Base-by-base conservation (phyloP, 2,888 invertebrate species). In the Drosophila infuscata region DNA sequence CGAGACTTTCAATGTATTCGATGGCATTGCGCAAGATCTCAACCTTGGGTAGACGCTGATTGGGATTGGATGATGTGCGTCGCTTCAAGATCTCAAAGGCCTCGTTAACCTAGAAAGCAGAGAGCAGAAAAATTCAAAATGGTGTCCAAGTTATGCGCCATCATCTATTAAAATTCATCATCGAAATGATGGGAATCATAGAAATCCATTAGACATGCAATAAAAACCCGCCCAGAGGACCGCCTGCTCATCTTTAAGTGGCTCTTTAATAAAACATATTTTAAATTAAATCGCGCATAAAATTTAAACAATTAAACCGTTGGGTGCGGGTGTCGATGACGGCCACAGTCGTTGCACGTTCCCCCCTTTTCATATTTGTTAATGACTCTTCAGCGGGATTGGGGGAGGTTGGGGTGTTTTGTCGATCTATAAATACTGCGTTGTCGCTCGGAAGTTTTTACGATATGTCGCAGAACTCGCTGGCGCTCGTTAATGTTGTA, bases 1-100 rank as follows among this genome's bases (percentile, higher is more conserved):
- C 98, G 78, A 98, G 93, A 80, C 97, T 96, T 92, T 99, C 99
- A 82, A 99, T 99, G 92, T 99, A 99, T 89, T 99, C 99, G 91
- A 99, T 99, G 48, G 99, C 99, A 86, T 98, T 98, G 74, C 99
- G 94, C 43, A 99, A 94, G 80, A 99, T 99, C 94, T 99, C 99
- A 76, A 99, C 97, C 94, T 99, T 99, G 2, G 99, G 99, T 85
- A 99, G 94, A 63, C 99, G 94, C 89, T 99, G 99, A 91, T 98
- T 98, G 1, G 99, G 99, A 94, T 98, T 98, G 67, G 98, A 97
- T 88, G 99, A 97, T 0, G 99, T 98, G 64, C 99, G 94, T 89
- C 97, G 95, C 91, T 99, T 97, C 46, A 99, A 94, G 74, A 98
- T 95, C 93, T 99, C 99, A 93, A 99, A 99, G 0, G 99, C 99